Base-by-base conservation (phyloP, 2,113 vertebrate species). In the Etheostoma cragini region DNA sequence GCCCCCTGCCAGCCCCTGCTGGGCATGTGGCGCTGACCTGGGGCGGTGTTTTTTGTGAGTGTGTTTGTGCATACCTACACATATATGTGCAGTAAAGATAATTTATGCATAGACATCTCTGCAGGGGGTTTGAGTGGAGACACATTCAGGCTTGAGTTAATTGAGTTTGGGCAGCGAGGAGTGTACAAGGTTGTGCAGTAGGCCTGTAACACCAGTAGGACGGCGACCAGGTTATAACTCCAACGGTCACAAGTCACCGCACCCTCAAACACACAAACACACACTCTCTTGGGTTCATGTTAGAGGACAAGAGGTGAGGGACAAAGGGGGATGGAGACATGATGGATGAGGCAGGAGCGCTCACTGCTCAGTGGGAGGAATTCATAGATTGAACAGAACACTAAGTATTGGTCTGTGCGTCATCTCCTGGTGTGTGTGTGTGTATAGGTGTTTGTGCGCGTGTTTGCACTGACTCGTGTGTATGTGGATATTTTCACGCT, bases 331-430 rank as follows among this genome's bases (percentile, higher is more conserved):
- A 66, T 52, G 71, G 70, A 71, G 76, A 58, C 62, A 84, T 89
- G 89, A 92, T 91, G 90, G 89, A 92, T 87, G 87, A 69, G 38
- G 38, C 38, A 42, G 38, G 38, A 42, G 38, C 38, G 10, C 38
- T 11, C 75, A 58, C 70, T 54, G 66, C 72, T 86, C 80, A 74
- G 84, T 60, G 74, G 82, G 72, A 83, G 87, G 86, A 86, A 87
- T 87, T 82, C 87, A 87, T 84, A 88, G 83, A 90, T 89, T 13
- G 78, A 81, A 83, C 33, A 74, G 72, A 73, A 87, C 84, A 87
- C 75, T 57, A 53, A 88, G 86, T 50, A 84, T 85, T 83, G 68
- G 84, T 75, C 62, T 15, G 38, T 80, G 82, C 71, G 82, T 73
- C 83, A 72, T 78, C 72, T 83, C 75, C 72, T 11, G 47, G 64